Evolutionary conservation across 2,888 invertebrate genomes (phyloP), one percentile per base, ranked within the genome.

Genomic region (Eupeodes latifasciatus): DNA sequence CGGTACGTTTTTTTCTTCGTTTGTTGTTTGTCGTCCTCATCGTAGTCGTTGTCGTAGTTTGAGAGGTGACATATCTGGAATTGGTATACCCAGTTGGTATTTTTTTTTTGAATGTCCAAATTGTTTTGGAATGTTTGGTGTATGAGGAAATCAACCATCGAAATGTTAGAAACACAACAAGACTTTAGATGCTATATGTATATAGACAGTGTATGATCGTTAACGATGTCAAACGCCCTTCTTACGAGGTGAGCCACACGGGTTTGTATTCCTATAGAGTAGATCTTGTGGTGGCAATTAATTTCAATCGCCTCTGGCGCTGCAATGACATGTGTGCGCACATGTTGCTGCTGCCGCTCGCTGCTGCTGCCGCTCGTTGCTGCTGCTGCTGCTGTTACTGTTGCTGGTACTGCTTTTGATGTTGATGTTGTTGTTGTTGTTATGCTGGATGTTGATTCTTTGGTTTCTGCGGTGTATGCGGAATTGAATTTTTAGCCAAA

Each of bases 201-300:
- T 40, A 5, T 40, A 40, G 40, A 16, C 77, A 4, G 40, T 51
- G 12, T 57, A 77, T 75, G 81, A 89, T 89, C 88, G 89, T 85
- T 88, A 85, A 87, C 82, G 82, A 89, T 82, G 88, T 83, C 89
- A 84, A 84, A 88, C 86, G 87, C 89, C 89, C 89, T 90, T 85
- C 81, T 82, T 69, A 75, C 76, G 85, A 86, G 80, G 80, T 83
- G 77, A 87, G 78, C 47, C 64, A 51, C 66, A 80, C 69, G 59
- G 59, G 80, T 83, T 86, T 82, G 85, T 75, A 62, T 59, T 61
- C 19, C 44, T 27, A 27, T 27, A 27, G 27, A 61, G 36, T 66
- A 53, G 66, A 47, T 55, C 79, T 78, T 77, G 81, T 77, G 81
- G 81, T 85, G 81, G 88, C 85, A 88, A 88, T 86, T 86, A 88